These are phyloP conservation scores for Acanthosepion pharaonis DNA, from an alignment of 2,888 invertebrate genomes.

Conservation along the genomic window DNA sequence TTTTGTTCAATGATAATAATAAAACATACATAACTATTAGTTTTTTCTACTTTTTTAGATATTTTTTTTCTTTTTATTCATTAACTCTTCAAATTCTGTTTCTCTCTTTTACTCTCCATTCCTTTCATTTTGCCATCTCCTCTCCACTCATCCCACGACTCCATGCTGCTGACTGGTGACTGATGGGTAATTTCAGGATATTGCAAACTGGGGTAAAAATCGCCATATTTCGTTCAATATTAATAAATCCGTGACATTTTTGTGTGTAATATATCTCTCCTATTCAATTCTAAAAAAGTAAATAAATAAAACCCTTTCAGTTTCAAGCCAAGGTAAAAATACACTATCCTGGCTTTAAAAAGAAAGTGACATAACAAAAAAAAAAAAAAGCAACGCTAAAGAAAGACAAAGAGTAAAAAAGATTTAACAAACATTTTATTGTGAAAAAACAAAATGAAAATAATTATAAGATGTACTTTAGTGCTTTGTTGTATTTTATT, in stretches of 20 bases:
- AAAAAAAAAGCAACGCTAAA: neutral
- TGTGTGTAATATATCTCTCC: neutral
- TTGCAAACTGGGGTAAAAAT: neutral
- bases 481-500: neutral
- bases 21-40: neutral
- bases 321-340: neutral
- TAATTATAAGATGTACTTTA: neutral
- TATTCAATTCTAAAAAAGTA: neutral
- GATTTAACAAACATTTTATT: neutral
- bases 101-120: neutral
- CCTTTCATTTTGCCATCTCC: neutral
- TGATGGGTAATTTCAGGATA: constrained; percentile 1
- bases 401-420: neutral
- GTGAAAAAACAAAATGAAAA: neutral
- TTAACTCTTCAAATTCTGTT: neutral
- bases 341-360: no score
- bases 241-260: neutral
- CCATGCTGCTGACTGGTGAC: neutral
- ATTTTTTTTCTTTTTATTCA: neutral
- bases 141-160: neutral
- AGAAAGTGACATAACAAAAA: no score
- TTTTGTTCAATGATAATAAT: no score
- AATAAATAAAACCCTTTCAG: neutral
- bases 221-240: constrained; percentile 33
- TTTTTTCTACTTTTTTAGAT: no score